These are phyloP conservation scores for Taeniopygia guttata DNA, from an alignment of 2,797 vertebrate genomes.

Conservation along the genomic window DNA sequence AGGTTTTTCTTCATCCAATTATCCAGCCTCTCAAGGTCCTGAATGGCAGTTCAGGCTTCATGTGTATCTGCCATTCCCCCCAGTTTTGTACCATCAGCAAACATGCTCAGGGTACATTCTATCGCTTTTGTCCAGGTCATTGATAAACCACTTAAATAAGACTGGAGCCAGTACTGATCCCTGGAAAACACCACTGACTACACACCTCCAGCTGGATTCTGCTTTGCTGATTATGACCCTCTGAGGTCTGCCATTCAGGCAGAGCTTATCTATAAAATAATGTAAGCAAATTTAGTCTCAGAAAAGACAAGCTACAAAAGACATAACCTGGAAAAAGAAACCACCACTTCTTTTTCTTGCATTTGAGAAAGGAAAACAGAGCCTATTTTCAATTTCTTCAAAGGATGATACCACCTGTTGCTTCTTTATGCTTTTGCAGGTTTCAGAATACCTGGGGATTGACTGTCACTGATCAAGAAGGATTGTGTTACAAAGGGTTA, in stretches of 20 bases:
- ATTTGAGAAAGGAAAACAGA: background rate
- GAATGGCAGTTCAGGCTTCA: background rate
- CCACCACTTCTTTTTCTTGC: background rate
- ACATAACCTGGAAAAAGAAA: background rate
- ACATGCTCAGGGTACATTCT: fast-evolving
- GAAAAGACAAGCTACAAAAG: background rate
- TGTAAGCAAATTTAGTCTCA: background rate
- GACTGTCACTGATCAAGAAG: background rate
- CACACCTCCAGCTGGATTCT: background rate
- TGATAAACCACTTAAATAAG: background rate
- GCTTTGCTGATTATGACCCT: background rate
- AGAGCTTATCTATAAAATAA: background rate
- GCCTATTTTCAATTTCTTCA: background rate
- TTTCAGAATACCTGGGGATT: background rate
- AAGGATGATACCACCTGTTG: background rate
- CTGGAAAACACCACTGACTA: background rate
- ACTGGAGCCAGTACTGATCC: background rate
- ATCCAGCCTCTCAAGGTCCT: background rate
- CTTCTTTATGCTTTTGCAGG: background rate
- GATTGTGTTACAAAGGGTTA: background rate
- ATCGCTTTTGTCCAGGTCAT: background rate
- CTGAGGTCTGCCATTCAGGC: background rate
- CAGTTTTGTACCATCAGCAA: background rate
- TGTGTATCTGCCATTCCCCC: background rate
- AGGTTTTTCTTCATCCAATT: fast-evolving